These are phyloP conservation scores for Calyptommatus sinebrachiatus DNA, from an alignment of 2,113 vertebrate genomes.

Conservation along the genomic window DNA sequence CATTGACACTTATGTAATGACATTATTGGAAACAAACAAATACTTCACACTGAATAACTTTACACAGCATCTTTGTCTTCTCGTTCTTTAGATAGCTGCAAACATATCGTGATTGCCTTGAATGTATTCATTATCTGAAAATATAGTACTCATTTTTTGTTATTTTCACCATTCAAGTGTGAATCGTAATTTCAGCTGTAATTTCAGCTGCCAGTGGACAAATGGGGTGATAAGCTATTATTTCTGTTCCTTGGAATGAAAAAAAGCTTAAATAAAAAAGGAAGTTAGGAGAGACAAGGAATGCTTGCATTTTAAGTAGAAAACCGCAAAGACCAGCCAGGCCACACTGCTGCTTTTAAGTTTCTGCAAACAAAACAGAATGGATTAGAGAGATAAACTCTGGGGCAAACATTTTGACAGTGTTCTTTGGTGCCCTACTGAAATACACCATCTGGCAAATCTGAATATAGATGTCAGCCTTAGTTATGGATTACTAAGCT, in stretches of 20 bases:
- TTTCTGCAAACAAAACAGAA: too few species aligned
- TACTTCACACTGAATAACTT: conserved; percentile 57
- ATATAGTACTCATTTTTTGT: conserved; percentile 40
- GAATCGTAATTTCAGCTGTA: conserved; percentile 39
- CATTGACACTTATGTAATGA: conserved; percentile 10
- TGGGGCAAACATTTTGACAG: too few species aligned
- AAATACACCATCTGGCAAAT: too few species aligned
- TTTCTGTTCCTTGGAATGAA: conserved; percentile 39
- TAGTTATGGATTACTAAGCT: too few species aligned
- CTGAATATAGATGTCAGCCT: too few species aligned
- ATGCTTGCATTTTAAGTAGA: neutral
- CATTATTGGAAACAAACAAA: conserved; percentile 54
- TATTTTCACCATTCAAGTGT: conserved; percentile 41
- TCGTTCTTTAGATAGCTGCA: conserved; percentile 46
- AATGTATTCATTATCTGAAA: conserved; percentile 50
- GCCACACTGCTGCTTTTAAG: too few species aligned
- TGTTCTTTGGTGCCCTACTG: too few species aligned
- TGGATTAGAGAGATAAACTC: too few species aligned
- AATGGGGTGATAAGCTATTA: neutral
- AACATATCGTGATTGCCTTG: conserved; percentile 54
- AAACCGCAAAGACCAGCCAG: neutral
- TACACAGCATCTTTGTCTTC: conserved; percentile 34
- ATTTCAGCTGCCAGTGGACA: conserved; percentile 13
- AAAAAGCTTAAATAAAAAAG: neutral
- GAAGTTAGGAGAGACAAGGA: neutral